These are phyloP conservation scores for Aspidapion aeneum DNA, from an alignment of 2,888 invertebrate species.

Conservation along the genomic window DNA sequence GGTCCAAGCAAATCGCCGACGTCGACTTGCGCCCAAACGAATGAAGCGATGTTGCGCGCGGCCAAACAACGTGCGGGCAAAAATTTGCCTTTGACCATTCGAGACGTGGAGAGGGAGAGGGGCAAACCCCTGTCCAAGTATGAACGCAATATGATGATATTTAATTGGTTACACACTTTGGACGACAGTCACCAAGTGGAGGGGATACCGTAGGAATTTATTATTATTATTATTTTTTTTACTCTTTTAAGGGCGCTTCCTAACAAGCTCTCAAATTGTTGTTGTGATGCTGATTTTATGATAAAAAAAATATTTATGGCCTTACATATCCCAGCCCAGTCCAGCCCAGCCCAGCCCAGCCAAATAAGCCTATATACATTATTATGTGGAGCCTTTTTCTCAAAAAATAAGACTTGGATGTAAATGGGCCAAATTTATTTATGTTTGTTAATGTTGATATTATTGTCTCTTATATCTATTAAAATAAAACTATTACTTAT, in stretches of 20 bases:
- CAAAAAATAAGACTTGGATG: too few species aligned
- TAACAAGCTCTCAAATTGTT: background rate
- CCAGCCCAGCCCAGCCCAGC: too few species aligned
- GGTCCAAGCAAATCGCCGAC: conserved; percentile 36
- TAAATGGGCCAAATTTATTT: too few species aligned
- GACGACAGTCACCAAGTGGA: conserved; percentile 65
- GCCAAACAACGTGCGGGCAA: conserved; percentile 50
- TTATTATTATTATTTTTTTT: too few species aligned
- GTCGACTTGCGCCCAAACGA: conserved; percentile 44
- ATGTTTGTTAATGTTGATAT: too few species aligned
- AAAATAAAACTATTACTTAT: too few species aligned
- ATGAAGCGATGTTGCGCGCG: conserved; percentile 45
- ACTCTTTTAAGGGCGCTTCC: too few species aligned
- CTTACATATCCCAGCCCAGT: background rate
- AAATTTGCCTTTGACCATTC: conserved; percentile 64
- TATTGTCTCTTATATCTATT: too few species aligned
- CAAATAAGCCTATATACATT: too few species aligned
- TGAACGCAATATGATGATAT: conserved; percentile 93
- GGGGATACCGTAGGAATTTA: conserved; percentile 44
- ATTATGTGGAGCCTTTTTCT: too few species aligned
- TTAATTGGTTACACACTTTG: conserved; percentile 88
- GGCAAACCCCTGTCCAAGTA: conserved; percentile 85
- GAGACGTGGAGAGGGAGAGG: conserved; percentile 76
- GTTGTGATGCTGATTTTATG: background rate
- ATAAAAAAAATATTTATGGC: background rate